Evolutionary conservation across 2,113 vertebrate genomes (phyloP).

Genomic region (Cynopterus brachyotis): DNA sequence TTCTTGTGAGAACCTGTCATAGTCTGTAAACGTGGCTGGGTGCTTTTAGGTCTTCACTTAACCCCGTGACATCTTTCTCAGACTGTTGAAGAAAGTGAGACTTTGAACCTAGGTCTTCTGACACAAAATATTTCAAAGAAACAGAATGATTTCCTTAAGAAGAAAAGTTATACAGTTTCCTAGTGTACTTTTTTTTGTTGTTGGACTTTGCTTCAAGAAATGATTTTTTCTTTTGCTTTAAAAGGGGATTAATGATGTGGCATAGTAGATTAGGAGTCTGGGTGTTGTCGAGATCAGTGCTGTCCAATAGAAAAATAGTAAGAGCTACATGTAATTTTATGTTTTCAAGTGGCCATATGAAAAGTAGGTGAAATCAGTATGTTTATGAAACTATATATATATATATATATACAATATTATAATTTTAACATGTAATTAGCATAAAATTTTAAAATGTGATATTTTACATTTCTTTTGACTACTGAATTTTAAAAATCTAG

Average conservation of each 20-base stretch:
- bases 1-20: background rate
- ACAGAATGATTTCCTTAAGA: background rate
- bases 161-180: background rate
- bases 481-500: constrained; percentile 38
- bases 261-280: background rate
- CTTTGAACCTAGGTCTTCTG: constrained; percentile 15
- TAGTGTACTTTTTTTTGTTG: background rate
- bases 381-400: background rate
- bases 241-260: background rate
- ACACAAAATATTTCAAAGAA: constrained; percentile 17
- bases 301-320: background rate
- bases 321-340: background rate
- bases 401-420: background rate
- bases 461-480: background rate
- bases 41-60: constrained; percentile 2
- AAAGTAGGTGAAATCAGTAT: constrained; percentile 6
- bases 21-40: background rate
- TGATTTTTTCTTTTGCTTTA: background rate
- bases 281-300: background rate
- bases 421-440: background rate
- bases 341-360: background rate
- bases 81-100: constrained; percentile 11
- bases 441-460: constrained; percentile 22
- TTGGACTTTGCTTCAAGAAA: constrained; percentile 28
- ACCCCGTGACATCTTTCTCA: background rate